Base-by-base conservation (phyloP, 2,797 vertebrate species). In the Crypturellus tataupa region DNA sequence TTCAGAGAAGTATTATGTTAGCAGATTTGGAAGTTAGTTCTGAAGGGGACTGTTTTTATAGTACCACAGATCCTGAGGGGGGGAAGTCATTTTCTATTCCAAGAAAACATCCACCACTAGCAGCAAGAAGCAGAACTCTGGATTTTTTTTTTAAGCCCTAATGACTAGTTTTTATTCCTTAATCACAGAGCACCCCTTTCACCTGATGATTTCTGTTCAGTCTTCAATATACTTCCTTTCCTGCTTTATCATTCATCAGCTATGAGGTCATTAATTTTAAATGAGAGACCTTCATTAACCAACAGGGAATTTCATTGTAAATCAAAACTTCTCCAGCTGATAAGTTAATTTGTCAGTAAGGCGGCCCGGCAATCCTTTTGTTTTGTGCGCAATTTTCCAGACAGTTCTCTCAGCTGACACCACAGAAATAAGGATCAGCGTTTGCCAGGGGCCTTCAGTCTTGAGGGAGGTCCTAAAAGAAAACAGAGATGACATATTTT, bases 1-100 rank as follows among this genome's bases (percentile, higher is more conserved):
- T 94, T 95, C 68, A 96, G 86, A 93, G 85, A 71, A 94, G 85
- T 92, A 96, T 88, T 97, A 96, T 92, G 81, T 77, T 96, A 97
- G 82, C 80, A 95, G 80, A 95, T 96, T 94, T 95, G 90, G 78
- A 96, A 89, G 78, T 86, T 60, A 92, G 85, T 88, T 96, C 87
- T 94, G 85, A 95, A 91, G 58, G 83, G 55, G 68, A 77, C 55
- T 93, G 73, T 91, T 96, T 95, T 95, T 85, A 86, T 58, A 94
- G 71, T 60, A 96, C 94, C 95, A 86, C 87, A 96, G 77, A 94
- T 94, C 82, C 84, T 94, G 56, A 78, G 55, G 14, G 83, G 27
- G 77, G 81, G 68, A 96, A 94, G 79, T 94, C 0, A 95, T 95
- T 96, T 97, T 96, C 92, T 96, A 85, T 96, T 97, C 94, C 94